Conservation (phyloP, 2,797 vertebrate genomes). For the Emys orbicularis region DNA sequence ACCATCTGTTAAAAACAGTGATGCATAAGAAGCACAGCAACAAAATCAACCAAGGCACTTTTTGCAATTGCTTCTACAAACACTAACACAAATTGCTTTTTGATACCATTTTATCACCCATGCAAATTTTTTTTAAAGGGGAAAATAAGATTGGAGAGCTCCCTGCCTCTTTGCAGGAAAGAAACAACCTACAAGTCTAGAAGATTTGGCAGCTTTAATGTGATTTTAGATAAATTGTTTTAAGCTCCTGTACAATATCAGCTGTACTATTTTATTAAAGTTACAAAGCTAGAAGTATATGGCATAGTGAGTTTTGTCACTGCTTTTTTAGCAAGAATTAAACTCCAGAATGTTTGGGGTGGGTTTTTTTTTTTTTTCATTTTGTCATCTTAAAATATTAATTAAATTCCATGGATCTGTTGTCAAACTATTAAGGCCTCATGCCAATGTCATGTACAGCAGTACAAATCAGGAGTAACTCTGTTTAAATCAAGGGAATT, state of each 20-base stretch:
- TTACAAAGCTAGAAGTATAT: constrained; percentile 48
- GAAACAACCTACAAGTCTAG: constrained; percentile 8
- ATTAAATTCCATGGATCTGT: neutral
- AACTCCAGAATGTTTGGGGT: neutral
- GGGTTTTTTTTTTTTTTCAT: neutral
- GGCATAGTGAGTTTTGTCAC: neutral
- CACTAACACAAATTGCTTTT: constrained; percentile 36
- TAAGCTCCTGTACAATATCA: constrained; percentile 6
- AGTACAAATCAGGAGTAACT: neutral
- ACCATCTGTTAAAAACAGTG: constrained; percentile 66
- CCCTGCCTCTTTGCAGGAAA: constrained; percentile 21
- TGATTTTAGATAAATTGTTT: constrained; percentile 29
- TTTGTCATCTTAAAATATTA: constrained; percentile 16
- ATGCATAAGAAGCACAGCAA: constrained; percentile 44
- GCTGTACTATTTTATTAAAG: constrained; percentile 51
- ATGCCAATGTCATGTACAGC: neutral
- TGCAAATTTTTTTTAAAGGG: constrained; percentile 25
- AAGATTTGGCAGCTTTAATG: constrained; percentile 18
- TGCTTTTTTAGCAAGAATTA: constrained; percentile 22
- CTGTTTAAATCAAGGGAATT: constrained; percentile 10
- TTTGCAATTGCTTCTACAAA: constrained; percentile 31
- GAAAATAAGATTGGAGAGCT: neutral
- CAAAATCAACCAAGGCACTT: constrained; percentile 5
- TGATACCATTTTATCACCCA: constrained; percentile 17
- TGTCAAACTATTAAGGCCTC: constrained; percentile 11